These are phyloP conservation scores for Triops cancriformis DNA, from an alignment of 1,140 invertebrate species.

Conservation along the genomic window DNA sequence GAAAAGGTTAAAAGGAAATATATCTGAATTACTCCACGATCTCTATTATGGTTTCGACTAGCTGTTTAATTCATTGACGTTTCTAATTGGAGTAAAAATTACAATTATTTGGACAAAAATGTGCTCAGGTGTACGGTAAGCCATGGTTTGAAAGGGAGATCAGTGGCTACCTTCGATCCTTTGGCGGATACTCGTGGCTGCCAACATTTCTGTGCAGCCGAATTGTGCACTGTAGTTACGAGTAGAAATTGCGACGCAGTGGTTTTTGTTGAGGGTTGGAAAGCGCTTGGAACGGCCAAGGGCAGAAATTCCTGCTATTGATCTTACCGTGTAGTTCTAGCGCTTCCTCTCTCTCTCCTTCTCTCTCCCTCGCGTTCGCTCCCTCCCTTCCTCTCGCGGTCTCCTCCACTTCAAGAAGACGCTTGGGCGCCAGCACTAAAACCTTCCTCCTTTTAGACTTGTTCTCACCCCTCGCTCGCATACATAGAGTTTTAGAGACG, in stretches of 20 bases:
- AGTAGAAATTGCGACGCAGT: not conserved
- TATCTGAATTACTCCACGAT: no score
- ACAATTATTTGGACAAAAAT: no score
- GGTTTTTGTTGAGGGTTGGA: not conserved
- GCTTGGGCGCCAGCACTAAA: slow-evolving; percentile 3
- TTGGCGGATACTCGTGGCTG: not conserved
- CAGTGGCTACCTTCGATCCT: not conserved
- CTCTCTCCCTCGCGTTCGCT: not conserved
- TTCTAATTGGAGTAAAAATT: no score
- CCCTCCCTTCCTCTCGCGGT: not conserved
- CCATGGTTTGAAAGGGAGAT: no score
- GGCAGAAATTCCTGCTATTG: slow-evolving; percentile 6
- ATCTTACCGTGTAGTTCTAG: not conserved
- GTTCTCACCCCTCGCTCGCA: not conserved
- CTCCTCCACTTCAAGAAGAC: not conserved
- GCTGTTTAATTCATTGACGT: no score
- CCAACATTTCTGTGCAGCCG: not conserved
- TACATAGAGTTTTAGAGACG: not conserved
- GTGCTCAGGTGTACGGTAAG: no score
- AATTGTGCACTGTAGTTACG: not conserved
- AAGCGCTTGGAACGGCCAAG: not conserved
- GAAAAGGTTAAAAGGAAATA: no score
- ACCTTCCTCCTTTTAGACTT: not conserved
- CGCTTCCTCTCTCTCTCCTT: not conserved
- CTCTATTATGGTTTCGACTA: no score